A percentile compares a stretch with the other conserved stretches of the same genome.
These are phyloP conservation scores for Tympanoctomys barrerae DNA, from an alignment of 2,797 vertebrate species.

Conservation along the genomic window DNA sequence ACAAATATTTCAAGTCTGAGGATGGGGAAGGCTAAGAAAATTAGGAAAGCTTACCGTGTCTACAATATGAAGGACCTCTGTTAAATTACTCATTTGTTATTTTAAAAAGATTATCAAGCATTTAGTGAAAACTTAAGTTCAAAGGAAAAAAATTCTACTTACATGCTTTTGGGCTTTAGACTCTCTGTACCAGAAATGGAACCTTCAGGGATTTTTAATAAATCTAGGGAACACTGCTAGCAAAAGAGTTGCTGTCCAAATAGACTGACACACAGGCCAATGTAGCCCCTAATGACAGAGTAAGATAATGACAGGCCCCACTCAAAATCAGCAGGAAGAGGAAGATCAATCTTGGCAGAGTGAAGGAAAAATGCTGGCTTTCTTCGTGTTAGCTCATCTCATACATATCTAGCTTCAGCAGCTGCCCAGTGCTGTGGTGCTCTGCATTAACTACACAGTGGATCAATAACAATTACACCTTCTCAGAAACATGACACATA, in stretches of 20 bases:
- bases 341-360: conserved; percentile 99
- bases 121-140: conserved; percentile 83
- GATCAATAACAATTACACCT: conserved; percentile 99
- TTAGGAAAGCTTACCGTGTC: conserved; percentile 48
- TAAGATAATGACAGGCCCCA: conserved; percentile 99
- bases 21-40: conserved; percentile 29
- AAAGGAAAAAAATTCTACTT: conserved; percentile 80
- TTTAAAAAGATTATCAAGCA: conserved; percentile 83
- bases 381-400: conserved; percentile 98
- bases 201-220: conserved; percentile 98
- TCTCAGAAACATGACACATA: conserved; percentile 98
- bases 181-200: conserved; percentile 90
- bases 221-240: conserved; percentile 98
- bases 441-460: conserved; percentile 98
- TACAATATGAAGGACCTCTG: conserved; percentile 72
- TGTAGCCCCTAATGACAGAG: conserved; percentile 99
- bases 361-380: conserved; percentile 97
- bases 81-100: conserved; percentile 82
- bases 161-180: conserved; percentile 88
- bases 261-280: conserved; percentile 99
- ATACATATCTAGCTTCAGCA: conserved; percentile 94
- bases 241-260: conserved; percentile 99
- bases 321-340: conserved; percentile 99
- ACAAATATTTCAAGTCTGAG: neutral
- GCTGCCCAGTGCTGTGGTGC: conserved; percentile 93